Evolutionary conservation across 2,797 vertebrate genomes (phyloP).

Genomic region (Sternarchorhynchus goeldii): DNA sequence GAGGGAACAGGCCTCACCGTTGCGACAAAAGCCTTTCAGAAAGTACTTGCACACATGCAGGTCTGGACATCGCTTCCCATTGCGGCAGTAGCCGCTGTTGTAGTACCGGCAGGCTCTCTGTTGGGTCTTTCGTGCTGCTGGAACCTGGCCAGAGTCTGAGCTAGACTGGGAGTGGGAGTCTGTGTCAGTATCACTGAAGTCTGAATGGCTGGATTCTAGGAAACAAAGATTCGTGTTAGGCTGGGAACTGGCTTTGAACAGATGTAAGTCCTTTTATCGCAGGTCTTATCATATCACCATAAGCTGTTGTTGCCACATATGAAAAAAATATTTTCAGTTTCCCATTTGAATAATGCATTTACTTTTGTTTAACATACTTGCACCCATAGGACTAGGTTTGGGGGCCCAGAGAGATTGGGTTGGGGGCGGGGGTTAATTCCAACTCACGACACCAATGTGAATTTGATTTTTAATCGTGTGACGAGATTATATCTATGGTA

Average conservation of each 20-base stretch:
- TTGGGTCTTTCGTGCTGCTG: neutral
- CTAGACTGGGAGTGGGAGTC: constrained; percentile 3
- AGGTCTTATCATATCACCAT: too few species aligned
- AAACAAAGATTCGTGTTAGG: neutral
- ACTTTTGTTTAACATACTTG: too few species aligned
- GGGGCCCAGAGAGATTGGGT: too few species aligned
- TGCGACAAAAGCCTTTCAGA: constrained; percentile 61
- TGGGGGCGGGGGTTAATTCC: too few species aligned
- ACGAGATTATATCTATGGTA: too few species aligned
- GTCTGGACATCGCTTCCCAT: constrained; percentile 56
- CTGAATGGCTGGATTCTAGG: constrained; percentile 6
- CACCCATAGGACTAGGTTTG: too few species aligned
- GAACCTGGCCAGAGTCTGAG: neutral
- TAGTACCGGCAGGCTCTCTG: constrained; percentile 63
- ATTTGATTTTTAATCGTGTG: too few species aligned
- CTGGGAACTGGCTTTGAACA: neutral
- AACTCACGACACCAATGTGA: too few species aligned
- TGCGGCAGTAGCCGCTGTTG: constrained; percentile 63
- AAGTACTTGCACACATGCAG: constrained; percentile 66
- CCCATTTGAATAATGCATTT: too few species aligned
- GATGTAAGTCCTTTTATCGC: too few species aligned
- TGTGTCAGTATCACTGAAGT: constrained; percentile 28
- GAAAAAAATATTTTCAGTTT: too few species aligned
- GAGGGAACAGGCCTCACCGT: constrained; percentile 60
- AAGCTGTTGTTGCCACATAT: too few species aligned